These are phyloP conservation scores for Nannoperca obscura DNA, from an alignment of 2,797 vertebrate genomes.

Conservation along the genomic window DNA sequence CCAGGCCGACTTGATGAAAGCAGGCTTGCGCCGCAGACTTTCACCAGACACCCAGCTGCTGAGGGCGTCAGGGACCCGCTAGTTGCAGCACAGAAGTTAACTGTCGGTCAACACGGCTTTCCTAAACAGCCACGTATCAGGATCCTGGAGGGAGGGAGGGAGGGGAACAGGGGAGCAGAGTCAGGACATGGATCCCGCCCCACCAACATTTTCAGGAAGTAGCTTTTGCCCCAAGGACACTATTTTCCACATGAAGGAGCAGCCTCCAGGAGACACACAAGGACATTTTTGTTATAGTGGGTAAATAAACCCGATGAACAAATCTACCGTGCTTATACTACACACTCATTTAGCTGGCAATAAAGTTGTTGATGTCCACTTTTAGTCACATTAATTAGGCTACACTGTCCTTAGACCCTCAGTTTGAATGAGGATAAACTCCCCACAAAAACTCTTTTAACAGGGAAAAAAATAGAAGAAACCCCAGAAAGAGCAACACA, in stretches of 20 bases:
- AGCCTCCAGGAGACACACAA: neutral
- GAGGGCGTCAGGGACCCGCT: conserved; percentile 30
- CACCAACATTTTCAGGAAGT: conserved; percentile 59
- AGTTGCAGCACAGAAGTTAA: conserved; percentile 2
- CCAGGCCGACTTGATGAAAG: conserved; percentile 86
- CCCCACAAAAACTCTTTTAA: no score
- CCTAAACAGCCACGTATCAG: conserved; percentile 82
- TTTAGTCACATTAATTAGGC: neutral
- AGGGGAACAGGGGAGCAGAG: conserved; percentile 28
- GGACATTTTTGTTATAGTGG: neutral
- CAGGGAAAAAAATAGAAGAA: no score
- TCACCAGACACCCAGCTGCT: conserved; percentile 41
- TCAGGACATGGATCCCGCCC: conserved; percentile 61
- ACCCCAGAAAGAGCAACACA: no score
- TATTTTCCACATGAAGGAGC: neutral
- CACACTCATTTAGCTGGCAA: neutral
- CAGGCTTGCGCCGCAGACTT: conserved; percentile 48
- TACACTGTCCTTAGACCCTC: neutral
- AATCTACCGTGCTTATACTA: neutral
- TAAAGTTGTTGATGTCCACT: neutral
- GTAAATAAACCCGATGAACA: neutral
- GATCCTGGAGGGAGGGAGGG: conserved; percentile 48
- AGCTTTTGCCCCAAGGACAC: neutral
- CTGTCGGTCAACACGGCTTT: conserved; percentile 27
- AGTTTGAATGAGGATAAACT: no score